Conservation (phyloP, 2,888 invertebrate species). For the Aphidoletes aphidimyza region DNA sequence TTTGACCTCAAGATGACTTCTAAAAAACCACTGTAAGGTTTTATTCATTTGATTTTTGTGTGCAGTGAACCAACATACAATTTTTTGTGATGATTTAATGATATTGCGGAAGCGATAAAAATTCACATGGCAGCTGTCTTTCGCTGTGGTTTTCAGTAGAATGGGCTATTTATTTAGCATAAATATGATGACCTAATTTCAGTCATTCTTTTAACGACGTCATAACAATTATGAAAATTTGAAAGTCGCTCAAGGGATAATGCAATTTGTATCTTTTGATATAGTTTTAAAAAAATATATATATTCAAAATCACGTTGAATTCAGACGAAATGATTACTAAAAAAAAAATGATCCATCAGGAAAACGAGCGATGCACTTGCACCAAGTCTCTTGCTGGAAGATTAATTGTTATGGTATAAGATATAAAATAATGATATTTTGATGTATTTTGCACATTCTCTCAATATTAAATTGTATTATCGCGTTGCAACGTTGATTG, state of each 20-base stretch:
- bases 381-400: too few relatives aligned
- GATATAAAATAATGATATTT: too few relatives aligned
- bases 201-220: background rate
- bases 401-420: too few relatives aligned
- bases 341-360: too few relatives aligned
- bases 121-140: background rate
- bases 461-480: constrained; percentile 7
- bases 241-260: background rate
- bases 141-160: background rate
- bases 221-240: background rate
- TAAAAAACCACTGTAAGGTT: too few relatives aligned
- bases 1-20: too few relatives aligned
- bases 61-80: background rate
- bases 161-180: constrained; percentile 36
- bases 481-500: background rate
- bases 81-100: background rate
- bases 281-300: too few relatives aligned
- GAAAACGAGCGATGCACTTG: too few relatives aligned
- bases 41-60: too few relatives aligned
- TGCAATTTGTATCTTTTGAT: background rate
- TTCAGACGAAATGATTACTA: too few relatives aligned
- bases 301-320: too few relatives aligned
- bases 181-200: constrained; percentile 23
- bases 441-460: too few relatives aligned
- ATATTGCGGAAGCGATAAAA: background rate